Conservation (phyloP, 2,797 vertebrate genomes). For the Acestrorhynchus altus region DNA sequence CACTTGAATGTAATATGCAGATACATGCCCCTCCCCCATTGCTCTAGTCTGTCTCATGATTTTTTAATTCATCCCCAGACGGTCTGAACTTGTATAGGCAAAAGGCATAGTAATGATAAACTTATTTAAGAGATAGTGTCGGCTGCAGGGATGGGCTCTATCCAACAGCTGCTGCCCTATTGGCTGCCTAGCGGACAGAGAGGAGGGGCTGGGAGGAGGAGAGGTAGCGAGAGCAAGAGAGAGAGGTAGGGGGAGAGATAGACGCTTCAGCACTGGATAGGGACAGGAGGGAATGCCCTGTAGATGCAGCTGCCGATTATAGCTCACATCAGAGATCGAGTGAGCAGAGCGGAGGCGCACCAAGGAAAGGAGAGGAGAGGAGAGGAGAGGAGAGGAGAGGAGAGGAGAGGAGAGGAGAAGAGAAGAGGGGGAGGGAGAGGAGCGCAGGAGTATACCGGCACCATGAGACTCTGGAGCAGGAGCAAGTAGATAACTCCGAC, state of each 20-base stretch:
- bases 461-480: not conserved
- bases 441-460: constrained; percentile 33
- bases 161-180: constrained; percentile 73
- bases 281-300: constrained; percentile 85
- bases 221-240: constrained; percentile 57
- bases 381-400: constrained; percentile 39
- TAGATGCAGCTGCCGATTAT: constrained; percentile 86
- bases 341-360: constrained; percentile 70
- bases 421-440: constrained; percentile 34
- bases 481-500: constrained; percentile 28
- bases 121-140: constrained; percentile 85
- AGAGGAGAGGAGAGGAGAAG: constrained; percentile 37
- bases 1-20: not conserved
- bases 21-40: not conserved
- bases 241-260: constrained; percentile 59
- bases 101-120: constrained; percentile 78
- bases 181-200: constrained; percentile 78
- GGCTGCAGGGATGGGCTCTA: constrained; percentile 72
- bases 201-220: constrained; percentile 71
- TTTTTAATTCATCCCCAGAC: constrained; percentile 55
- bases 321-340: constrained; percentile 77
- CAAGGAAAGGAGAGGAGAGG: constrained; percentile 61
- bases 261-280: constrained; percentile 74
- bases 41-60: constrained; percentile 40
- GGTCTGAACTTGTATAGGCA: constrained; percentile 82